Conservation (phyloP, 1,140 invertebrate species). For the Eufriesea mexicana region DNA sequence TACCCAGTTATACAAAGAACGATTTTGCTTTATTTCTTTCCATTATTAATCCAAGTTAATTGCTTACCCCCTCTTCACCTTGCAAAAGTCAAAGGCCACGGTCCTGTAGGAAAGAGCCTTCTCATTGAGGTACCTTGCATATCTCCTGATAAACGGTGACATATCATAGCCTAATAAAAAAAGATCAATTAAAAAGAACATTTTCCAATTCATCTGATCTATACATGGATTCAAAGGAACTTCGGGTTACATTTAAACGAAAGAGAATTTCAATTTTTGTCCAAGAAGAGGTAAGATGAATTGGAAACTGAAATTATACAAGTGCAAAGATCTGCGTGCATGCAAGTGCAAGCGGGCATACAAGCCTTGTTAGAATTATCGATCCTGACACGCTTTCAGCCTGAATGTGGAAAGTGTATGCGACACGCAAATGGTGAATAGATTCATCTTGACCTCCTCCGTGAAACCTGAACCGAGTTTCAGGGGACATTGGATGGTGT, state of each 20-base stretch:
- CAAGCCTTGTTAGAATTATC: slow-evolving; percentile 1
- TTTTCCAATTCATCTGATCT: not conserved
- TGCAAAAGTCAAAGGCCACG: slow-evolving; percentile 99
- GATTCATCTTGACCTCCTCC: slow-evolving; percentile 1
- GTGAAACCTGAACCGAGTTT: not conserved
- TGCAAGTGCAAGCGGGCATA: not conserved
- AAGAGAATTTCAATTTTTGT: not conserved
- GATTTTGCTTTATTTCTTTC: no score
- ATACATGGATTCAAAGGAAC: not conserved
- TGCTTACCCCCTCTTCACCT: slow-evolving; percentile 98
- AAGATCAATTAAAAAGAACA: not conserved
- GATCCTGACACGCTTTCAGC: not conserved
- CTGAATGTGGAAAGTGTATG: not conserved
- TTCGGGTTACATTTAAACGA: not conserved
- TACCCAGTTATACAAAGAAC: no score
- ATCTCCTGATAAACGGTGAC: slow-evolving; percentile 99
- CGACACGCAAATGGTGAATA: not conserved
- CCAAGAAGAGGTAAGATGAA: not conserved
- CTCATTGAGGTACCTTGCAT: slow-evolving; percentile 99
- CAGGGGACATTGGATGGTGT: not conserved
- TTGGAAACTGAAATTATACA: not conserved
- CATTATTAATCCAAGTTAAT: not conserved
- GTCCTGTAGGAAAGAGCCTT: slow-evolving; percentile 98
- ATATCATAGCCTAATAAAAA: slow-evolving; percentile 95
- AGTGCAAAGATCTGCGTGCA: not conserved